Evolutionary conservation across 2,888 invertebrate genomes (phyloP), one percentile per base, ranked within the genome.

Genomic region (Laothoe populi): DNA sequence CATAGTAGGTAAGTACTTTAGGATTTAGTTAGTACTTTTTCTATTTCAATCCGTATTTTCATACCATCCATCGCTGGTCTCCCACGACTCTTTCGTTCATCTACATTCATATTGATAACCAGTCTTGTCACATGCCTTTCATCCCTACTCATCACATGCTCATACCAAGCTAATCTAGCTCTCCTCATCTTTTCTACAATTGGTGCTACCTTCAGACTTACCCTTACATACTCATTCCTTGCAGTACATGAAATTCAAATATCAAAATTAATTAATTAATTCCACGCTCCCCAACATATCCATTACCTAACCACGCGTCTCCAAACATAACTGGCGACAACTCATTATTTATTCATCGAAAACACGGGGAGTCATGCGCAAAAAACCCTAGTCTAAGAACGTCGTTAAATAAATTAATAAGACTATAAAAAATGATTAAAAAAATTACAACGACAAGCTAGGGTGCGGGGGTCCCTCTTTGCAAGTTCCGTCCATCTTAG

Each of bases 351-450:
- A 92, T 91, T 92, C 92, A 92, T 90, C 83, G 90, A 88, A 90
- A 90, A 86, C 72, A 80, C 84, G 81, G 67, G 79, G 81, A 81
- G 70, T 82, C 85, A 83, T 84, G 77, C 82, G 78, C 82, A 82
- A 85, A 86, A 78, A 85, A 84, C 79, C 79, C 77, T 79, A 74
- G 70, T 77, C 84, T 87, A 85, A 87, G 88, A 83, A 72, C 81
- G 81, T 88, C 89, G 88, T 92, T 92, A 91, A 90, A 83, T 88
- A 91, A 92, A 92, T 92, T 91, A 92, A 92, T 92, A 89, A 84
- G 86, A 85, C 82, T 86, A 92, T 92, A 92, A 92, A 92, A 81
- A 86, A 92, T 90, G 92, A 92, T 92, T 92, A 90, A 92, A 92
- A 92, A 92, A 91, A 92, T 90, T 91, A 90, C 87, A 80, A 74